These are phyloP conservation scores for Congeria kusceri DNA, from an alignment of 2,888 invertebrate genomes.

Conservation along the genomic window DNA sequence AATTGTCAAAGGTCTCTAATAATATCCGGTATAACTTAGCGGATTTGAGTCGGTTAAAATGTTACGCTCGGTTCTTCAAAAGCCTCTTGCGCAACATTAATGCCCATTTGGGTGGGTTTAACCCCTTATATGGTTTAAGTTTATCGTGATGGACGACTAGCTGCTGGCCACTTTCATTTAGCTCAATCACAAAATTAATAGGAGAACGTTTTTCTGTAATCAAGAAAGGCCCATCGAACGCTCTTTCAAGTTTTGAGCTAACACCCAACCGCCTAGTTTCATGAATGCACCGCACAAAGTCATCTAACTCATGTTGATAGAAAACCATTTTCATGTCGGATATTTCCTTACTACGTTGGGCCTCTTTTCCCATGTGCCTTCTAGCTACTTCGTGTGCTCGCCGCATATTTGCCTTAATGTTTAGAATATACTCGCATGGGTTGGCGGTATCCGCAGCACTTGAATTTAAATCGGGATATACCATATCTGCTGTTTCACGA, in stretches of 20 bases:
- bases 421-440: neutral
- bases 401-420: conserved; percentile 7
- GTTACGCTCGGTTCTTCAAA: neutral
- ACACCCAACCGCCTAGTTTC: conserved; percentile 1
- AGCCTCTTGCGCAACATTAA: conserved; percentile 4
- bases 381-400: conserved; percentile 6
- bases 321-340: conserved; percentile 24
- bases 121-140: conserved; percentile 13
- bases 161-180: neutral
- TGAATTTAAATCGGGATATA: conserved; percentile 1
- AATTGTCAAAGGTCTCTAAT: no score
- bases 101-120: conserved; percentile 4
- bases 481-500: conserved; percentile 47
- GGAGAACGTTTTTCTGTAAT: conserved; percentile 4
- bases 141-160: conserved; percentile 12
- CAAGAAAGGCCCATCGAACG: conserved; percentile 10
- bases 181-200: neutral
- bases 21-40: no score
- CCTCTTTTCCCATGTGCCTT: conserved; percentile 10
- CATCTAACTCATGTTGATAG: neutral
- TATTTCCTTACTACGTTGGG: conserved; percentile 23
- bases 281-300: conserved; percentile 13
- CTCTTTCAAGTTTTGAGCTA: conserved; percentile 1
- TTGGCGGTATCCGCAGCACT: neutral
- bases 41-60: no score